phyloP scores from a whole-genome alignment of 1,140 invertebrate genomes.

The Apocrypta bakeri region DNA sequence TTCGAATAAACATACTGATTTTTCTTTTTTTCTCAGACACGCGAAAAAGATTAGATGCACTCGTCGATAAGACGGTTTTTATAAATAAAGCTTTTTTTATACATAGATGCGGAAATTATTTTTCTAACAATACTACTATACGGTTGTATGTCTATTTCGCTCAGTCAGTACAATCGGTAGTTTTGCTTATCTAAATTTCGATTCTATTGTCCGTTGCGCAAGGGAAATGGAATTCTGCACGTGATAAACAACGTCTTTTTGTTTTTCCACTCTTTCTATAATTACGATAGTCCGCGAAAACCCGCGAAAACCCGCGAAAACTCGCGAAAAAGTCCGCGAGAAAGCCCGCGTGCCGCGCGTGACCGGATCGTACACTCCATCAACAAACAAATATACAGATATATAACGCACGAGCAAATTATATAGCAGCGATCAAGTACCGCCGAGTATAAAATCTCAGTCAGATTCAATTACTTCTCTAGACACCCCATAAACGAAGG shows the following conservation, averaged over 20 bases:
- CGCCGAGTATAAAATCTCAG: too few relatives aligned
- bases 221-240: neutral
- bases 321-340: too few relatives aligned
- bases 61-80: neutral
- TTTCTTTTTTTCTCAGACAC: too few relatives aligned
- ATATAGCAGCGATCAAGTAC: neutral
- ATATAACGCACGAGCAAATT: too few relatives aligned
- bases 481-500: neutral
- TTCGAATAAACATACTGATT: conserved; percentile 2
- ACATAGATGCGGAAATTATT: neutral
- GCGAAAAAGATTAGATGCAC: conserved; percentile 29
- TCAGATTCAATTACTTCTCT: neutral
- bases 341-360: too few relatives aligned
- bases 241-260: neutral
- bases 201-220: neutral
- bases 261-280: neutral
- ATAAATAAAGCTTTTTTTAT: conserved; percentile 43
- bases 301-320: too few relatives aligned
- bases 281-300: neutral
- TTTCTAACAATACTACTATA: conserved; percentile 7
- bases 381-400: too few relatives aligned
- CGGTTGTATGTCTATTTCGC: neutral
- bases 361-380: too few relatives aligned
- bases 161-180: neutral
- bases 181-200: neutral